Evolutionary conservation across 2,888 invertebrate species (phyloP), one percentile per base, ranked within the genome.

Genomic region (Anarsia innoxiella): DNA sequence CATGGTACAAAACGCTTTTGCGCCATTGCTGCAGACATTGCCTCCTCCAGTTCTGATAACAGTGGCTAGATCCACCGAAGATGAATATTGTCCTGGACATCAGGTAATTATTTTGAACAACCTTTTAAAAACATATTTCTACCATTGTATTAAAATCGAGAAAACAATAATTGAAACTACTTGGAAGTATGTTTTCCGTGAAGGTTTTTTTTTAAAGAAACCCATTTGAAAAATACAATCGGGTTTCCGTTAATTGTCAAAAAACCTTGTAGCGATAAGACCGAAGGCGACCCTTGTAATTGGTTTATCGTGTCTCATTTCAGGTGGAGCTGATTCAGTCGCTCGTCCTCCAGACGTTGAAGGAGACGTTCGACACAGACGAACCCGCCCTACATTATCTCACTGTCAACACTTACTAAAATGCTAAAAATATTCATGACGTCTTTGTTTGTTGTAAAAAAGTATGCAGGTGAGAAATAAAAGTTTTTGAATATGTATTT

Each of bases 31-130:
- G 49, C 68, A 84, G 35, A 61, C 75, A 34, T 58, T 90, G n/a
- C 88, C 91, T 0, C 79, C 86, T 3, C 90, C 90, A 0, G 66
- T 75, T 6, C 67, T 93, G 14, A 85, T 96, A 28, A 96, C 96
- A 0, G 88, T 96, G 31, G 91, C 96, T 0, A 87, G 95, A 55
- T 96, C 96, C 0, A 91, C 93, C 32, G 89, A 90, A 27, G 96
- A 97, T 61, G 95, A 95, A 46, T 97, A 96, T 63, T 96, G 96
- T 55, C 96, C 96, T 0, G 77, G 88, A 11, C 88, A 93, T 60
- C 92, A 93, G 71, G 83, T 82, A 50, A 36, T 9, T 16, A 19
- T n/a, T n/a, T n/a, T n/a, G n/a, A n/a, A n/a, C 19, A 19, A 8
- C 19, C 19, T 5, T 19, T 19, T 19, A 8, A 5, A 19, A 19